Evolutionary conservation across 2,113 vertebrate species (phyloP), one percentile per base, ranked within the genome.

Genomic region (Aix galericulata): DNA sequence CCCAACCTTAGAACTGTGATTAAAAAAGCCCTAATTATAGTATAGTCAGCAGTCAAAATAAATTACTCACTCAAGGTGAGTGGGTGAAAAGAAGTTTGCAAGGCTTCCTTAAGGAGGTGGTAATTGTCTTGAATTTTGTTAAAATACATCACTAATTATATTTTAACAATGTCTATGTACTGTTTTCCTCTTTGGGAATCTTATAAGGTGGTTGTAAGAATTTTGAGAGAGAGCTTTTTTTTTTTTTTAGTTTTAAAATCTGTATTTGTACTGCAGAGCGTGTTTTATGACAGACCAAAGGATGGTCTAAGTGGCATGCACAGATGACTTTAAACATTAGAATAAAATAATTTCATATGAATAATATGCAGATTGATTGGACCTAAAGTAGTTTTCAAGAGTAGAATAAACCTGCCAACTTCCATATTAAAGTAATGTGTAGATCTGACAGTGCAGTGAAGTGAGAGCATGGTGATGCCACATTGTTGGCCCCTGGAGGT

Each of bases 41-140:
- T 91, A 82, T 79, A 96, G 91, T 94, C 91, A 93, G 86, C 76
- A n/a, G 17, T 95, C 94, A 97, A 96, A 97, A 96, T 93, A 96
- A 95, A 94, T 97, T 97, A 93, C 71, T 96, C 80, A 84, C 13
- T 86, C 26, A 46, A 60, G 44, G 58, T 79, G 86, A 94, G 92
- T 94, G 93, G 94, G 92, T 95, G 86, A 96, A 89, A 73, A 93
- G 44, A 89, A 92, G 77, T 96, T 94, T 91, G 81, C 40, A 69
- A 93, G 83, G 58, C 53, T 94, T 91, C 78, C 71, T 92, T 86
- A 86, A 94, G 59, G 88, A 91, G 80, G 91, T 89, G 74, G 67
- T 82, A 95, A 94, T 95, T 96, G 92, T 94, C 80, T 89, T 93
- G 40, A 74, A 82, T 91, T 94, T 95, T 92, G 58, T 92, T 95